A percentile compares a stretch with the other conserved stretches of the same genome.
phyloP scores from a whole-genome alignment of 2,113 vertebrate species.

The Patagioenas fasciata region DNA sequence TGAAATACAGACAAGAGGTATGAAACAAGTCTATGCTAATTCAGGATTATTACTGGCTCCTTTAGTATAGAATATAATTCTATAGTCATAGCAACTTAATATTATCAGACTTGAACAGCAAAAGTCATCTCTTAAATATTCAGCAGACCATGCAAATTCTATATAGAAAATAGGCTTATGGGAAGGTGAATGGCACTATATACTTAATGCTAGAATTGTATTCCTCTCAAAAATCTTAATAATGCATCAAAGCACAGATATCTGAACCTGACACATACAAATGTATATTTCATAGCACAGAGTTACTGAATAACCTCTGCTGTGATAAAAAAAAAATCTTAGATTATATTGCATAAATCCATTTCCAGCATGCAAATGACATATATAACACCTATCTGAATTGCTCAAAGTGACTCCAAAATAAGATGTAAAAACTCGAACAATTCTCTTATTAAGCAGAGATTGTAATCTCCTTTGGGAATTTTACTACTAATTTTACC shows the following conservation, averaged over 20 bases:
- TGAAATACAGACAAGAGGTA: background rate
- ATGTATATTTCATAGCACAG: background rate
- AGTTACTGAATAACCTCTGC: background rate
- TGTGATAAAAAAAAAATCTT: background rate
- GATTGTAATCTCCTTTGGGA: background rate
- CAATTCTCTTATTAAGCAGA: background rate
- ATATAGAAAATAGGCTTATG: background rate
- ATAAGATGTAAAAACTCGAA: background rate
- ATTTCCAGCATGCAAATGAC: background rate
- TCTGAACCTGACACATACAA: background rate
- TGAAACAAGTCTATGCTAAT: background rate
- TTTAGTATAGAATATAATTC: background rate
- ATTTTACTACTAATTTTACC: background rate
- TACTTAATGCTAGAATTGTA: background rate
- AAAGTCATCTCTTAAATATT: background rate
- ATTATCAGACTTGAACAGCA: background rate
- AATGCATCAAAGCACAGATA: background rate
- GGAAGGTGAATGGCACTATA: background rate
- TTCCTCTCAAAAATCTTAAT: background rate
- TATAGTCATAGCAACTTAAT: background rate
- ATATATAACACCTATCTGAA: too few species aligned
- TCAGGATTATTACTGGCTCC: background rate
- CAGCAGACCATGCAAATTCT: background rate
- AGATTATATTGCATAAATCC: background rate
- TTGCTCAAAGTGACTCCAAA: background rate